Conservation (phyloP, 1,140 invertebrate genomes). For the Oncopeltus fasciatus region DNA sequence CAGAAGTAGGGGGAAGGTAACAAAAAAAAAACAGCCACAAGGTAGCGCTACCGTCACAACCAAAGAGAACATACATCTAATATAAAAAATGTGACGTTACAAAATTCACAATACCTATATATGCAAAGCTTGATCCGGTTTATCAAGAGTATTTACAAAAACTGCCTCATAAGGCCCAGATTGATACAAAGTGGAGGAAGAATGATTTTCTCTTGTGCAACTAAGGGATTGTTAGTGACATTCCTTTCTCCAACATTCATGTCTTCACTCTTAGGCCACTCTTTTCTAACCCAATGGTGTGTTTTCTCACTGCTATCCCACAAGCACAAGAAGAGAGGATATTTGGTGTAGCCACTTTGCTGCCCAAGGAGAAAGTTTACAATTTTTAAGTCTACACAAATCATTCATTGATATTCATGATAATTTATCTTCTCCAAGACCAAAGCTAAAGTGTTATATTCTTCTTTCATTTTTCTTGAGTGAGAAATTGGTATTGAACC, state of each 20-base stretch:
- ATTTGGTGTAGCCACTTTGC: neutral
- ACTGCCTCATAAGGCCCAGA: neutral
- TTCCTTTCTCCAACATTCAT: neutral
- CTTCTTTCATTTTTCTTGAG: neutral
- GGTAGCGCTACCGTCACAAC: too few relatives aligned
- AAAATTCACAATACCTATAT: too few relatives aligned
- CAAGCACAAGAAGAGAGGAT: neutral
- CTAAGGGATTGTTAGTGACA: neutral
- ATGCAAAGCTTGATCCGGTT: too few relatives aligned
- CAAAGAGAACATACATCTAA: too few relatives aligned
- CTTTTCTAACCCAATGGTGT: neutral
- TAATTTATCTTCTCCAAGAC: neutral
- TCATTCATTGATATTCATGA: neutral
- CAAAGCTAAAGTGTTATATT: neutral
- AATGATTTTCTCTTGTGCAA: neutral
- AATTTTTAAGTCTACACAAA: neutral
- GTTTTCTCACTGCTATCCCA: too few relatives aligned
- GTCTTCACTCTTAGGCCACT: neutral
- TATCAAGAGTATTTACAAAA: too few relatives aligned
- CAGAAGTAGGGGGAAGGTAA: too few relatives aligned
- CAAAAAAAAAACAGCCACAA: too few relatives aligned
- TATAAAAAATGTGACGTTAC: too few relatives aligned
- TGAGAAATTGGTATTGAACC: neutral
- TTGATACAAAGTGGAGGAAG: neutral
- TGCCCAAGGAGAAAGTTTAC: neutral